Evolutionary conservation across 2,113 vertebrate genomes (phyloP), one percentile per base, ranked within the genome.

Genomic region (Heterochromis multidens): DNA sequence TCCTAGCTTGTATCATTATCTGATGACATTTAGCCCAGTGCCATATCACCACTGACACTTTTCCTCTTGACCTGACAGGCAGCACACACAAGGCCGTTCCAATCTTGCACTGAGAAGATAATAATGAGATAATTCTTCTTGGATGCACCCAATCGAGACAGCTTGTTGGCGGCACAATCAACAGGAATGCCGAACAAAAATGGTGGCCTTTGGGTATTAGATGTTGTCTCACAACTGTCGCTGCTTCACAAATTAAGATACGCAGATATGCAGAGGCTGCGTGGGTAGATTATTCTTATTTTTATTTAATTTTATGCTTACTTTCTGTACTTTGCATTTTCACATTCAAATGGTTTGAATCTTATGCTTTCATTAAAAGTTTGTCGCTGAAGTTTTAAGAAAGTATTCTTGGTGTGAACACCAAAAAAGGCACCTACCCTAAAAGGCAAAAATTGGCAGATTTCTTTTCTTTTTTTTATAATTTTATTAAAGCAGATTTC

Each of bases 1-100:
- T 37, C 56, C 19, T 6, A 13, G 19, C 31, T 43, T 62, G 74
- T 46, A 5, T 88, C 21, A 27, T 81, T 58, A 85, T 85, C 82
- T 54, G 74, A 43, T 88, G 88, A 81, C 79, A 78, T 87, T 87
- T 61, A 67, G 72, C 74, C 74, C 79, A 54, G 81, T 46, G 19
- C 61, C 49, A 25, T 37, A 5, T 2, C 16, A 3, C n/a, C 72
- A 29, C 59, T 29, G 25, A 84, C 80, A 65, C 81, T 60, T 93
- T 89, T 81, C 78, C 82, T 85, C 86, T 82, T 79, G 82, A 87
- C 59, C 25, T 56, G 77, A 79, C 82, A 27, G 58, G 54, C 25
- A n/a, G 7, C 60, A n/a, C 49, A 37, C 80, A 82, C 27, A 21
- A 81, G 7, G 43, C 60, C 56, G 14, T 40, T 78, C 63, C 81